phyloP scores from a whole-genome alignment of 2,888 invertebrate species.

The Crocallis elinguaria region DNA sequence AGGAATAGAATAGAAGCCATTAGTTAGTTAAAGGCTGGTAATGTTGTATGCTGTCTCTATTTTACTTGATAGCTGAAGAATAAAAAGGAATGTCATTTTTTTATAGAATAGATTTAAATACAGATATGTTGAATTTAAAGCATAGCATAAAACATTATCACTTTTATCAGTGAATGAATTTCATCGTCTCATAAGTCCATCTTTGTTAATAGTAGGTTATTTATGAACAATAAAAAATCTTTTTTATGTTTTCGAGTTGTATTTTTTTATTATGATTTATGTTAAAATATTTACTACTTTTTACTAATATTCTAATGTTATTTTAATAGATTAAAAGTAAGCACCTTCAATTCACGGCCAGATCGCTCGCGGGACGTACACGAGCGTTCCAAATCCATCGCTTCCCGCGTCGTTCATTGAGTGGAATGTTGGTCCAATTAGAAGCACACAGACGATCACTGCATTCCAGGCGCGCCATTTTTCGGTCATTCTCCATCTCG shows the following conservation, averaged over 20 bases:
- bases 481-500: no score
- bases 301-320: no score
- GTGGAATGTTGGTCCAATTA: no score
- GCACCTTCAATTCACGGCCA: no score
- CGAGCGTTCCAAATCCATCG: no score
- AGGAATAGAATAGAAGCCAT: neutral
- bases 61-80: neutral
- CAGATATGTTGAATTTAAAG: constrained; percentile 1
- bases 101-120: neutral
- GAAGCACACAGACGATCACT: no score
- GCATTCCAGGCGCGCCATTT: no score
- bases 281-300: no score
- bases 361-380: no score
- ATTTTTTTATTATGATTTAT: constrained; percentile 20
- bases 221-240: constrained; percentile 74
- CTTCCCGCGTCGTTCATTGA: no score
- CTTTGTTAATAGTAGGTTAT: constrained; percentile 73
- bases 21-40: constrained; percentile 40
- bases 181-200: constrained; percentile 57
- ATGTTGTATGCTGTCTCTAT: constrained; percentile 3
- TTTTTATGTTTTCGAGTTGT: constrained; percentile 44
- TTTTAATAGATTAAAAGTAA: no score
- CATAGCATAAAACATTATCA: constrained; percentile 52
- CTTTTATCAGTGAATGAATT: constrained; percentile 49
- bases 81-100: neutral